phyloP scores from a whole-genome alignment of 2,888 invertebrate genomes.

The Linyphia triangularis region DNA sequence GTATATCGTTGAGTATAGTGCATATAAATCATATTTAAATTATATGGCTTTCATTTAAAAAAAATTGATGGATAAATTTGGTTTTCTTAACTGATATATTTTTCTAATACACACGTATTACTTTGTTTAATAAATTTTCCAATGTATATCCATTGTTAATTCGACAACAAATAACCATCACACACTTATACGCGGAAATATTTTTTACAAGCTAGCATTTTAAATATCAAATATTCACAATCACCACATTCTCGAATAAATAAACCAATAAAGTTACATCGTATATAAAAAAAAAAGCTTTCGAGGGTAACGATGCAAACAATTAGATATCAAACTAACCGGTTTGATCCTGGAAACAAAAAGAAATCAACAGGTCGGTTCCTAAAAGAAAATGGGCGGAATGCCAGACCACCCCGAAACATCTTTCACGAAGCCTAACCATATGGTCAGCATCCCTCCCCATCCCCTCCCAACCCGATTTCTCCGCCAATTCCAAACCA shows the following conservation, averaged over 20 bases:
- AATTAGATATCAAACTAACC: neutral
- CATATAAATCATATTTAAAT: too few species aligned
- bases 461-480: neutral
- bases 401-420: constrained; percentile 23
- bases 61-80: too few species aligned
- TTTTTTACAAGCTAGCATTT: too few species aligned
- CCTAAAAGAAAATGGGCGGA: constrained; percentile 24
- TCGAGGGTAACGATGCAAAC: neutral
- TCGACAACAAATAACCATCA: too few species aligned
- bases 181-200: too few species aligned
- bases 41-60: too few species aligned
- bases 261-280: neutral
- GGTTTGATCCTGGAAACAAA: neutral
- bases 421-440: constrained; percentile 46
- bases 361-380: constrained; percentile 28
- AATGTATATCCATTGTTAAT: too few species aligned
- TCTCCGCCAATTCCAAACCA: neutral
- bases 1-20: too few species aligned
- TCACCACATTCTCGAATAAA: neutral
- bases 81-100: too few species aligned
- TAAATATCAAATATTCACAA: too few species aligned
- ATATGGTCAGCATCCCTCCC: constrained; percentile 40
- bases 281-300: neutral
- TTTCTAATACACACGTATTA: too few species aligned
- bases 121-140: too few species aligned